Conservation (phyloP, 2,888 invertebrate species). For the Harpalus rubripes region DNA sequence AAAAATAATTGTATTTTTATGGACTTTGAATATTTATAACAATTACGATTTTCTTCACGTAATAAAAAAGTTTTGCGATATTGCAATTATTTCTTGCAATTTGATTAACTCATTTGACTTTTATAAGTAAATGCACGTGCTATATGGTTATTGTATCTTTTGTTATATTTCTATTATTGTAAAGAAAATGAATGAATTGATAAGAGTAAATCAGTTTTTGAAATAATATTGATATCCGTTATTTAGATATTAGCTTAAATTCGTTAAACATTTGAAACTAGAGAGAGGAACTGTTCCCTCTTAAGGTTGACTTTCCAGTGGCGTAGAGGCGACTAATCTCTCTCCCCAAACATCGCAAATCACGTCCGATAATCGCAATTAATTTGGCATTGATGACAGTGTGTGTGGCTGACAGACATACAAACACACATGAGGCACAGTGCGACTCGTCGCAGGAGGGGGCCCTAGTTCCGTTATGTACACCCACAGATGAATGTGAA, state of each 20-base stretch:
- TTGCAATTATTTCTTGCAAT: not conserved
- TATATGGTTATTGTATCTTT: no score
- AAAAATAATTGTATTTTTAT: not conserved
- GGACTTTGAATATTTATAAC: not conserved
- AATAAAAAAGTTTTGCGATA: not conserved
- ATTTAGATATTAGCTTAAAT: not conserved
- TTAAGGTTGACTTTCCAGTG: constrained; percentile 11
- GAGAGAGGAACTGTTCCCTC: no score
- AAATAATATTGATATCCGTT: no score
- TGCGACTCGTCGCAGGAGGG: constrained; percentile 49
- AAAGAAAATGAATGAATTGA: no score
- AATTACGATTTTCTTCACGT: not conserved
- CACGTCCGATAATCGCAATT: constrained; percentile 64
- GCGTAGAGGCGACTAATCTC: constrained; percentile 8
- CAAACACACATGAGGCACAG: constrained; percentile 21
- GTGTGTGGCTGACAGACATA: constrained; percentile 42
- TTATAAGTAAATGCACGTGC: not conserved
- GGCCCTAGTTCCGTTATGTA: constrained; percentile 47
- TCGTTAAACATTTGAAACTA: no score
- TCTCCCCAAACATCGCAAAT: constrained; percentile 57
- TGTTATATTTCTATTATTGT: no score
- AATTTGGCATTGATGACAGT: constrained; percentile 65
- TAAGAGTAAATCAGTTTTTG: no score
- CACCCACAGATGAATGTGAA: constrained; percentile 49
- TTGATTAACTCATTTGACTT: not conserved